Evolutionary conservation across 2,888 invertebrate species (phyloP).

Genomic region (Branchellion lobata): DNA sequence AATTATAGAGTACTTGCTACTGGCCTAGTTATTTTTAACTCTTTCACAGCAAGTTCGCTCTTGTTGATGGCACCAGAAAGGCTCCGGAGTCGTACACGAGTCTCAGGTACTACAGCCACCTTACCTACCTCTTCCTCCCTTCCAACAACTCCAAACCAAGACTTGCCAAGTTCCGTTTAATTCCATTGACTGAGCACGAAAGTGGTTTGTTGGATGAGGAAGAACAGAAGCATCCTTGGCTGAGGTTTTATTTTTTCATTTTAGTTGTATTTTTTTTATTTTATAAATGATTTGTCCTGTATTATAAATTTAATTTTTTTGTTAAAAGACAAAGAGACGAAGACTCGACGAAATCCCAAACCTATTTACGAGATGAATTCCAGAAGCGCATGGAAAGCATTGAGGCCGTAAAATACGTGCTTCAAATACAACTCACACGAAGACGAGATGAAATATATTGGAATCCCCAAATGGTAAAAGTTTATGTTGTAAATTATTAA

Average conservation of each 20-base stretch:
- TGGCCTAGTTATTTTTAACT: background rate
- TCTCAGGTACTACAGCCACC: slow-evolving; percentile 52
- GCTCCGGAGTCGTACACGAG: slow-evolving; percentile 49
- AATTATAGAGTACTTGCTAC: background rate
- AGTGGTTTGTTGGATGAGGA: slow-evolving; percentile 48
- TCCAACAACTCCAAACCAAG: slow-evolving; percentile 40
- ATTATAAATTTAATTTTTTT: too few species aligned
- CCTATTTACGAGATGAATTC: slow-evolving; percentile 50
- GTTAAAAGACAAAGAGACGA: slow-evolving; percentile 20
- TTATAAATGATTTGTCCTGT: too few species aligned
- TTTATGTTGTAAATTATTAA: background rate
- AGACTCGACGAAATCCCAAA: slow-evolving; percentile 30
- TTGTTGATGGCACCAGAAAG: slow-evolving; percentile 50
- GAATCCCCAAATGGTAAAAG: slow-evolving; percentile 51
- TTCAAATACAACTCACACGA: slow-evolving; percentile 50
- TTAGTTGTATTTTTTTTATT: too few species aligned
- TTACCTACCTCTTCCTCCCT: slow-evolving; percentile 49
- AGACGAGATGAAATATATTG: slow-evolving; percentile 46
- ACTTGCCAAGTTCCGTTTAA: slow-evolving; percentile 49
- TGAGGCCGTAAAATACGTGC: slow-evolving; percentile 48
- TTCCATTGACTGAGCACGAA: slow-evolving; percentile 48
- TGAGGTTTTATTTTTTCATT: too few species aligned
- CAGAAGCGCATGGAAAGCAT: slow-evolving; percentile 43
- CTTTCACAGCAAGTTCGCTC: slow-evolving; percentile 48
- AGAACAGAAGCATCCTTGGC: slow-evolving; percentile 47